These are phyloP conservation scores for Poeciliopsis prolifica DNA, from an alignment of 2,113 vertebrate genomes.

Conservation along the genomic window DNA sequence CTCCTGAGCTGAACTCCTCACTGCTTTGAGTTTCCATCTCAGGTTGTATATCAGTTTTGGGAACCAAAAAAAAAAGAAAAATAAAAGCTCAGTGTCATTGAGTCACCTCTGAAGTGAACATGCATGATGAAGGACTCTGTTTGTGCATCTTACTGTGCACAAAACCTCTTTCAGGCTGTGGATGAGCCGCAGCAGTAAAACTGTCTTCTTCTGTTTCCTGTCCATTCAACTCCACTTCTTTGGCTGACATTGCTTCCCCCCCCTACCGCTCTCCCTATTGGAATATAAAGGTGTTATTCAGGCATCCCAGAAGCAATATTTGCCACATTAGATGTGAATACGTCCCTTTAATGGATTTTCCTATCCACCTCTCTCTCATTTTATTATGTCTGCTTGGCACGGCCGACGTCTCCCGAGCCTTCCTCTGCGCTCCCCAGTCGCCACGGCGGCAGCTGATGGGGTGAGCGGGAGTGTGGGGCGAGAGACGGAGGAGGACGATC, in stretches of 20 bases:
- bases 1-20: too few relatives aligned
- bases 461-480: neutral
- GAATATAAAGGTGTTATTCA: constrained; percentile 71
- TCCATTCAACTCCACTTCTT: constrained; percentile 17
- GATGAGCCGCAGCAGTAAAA: constrained; percentile 27
- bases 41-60: neutral
- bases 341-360: constrained; percentile 73
- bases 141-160: neutral
- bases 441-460: constrained; percentile 27
- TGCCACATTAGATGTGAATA: constrained; percentile 66
- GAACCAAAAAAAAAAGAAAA: neutral
- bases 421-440: constrained; percentile 13
- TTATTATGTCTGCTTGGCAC: constrained; percentile 78
- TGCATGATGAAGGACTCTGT: neutral
- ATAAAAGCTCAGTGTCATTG: neutral
- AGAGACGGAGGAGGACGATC: neutral
- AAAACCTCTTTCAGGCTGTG: constrained; percentile 17
- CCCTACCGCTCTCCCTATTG: neutral
- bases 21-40: too few relatives aligned
- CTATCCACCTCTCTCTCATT: constrained; percentile 53
- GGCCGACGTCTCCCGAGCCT: constrained; percentile 41
- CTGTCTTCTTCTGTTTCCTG: constrained; percentile 51
- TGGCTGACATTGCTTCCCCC: constrained; percentile 33
- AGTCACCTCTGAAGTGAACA: neutral
- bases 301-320: constrained; percentile 65